Conservation (phyloP, 1,140 invertebrate species). For the Matsumurasca onukii region DNA sequence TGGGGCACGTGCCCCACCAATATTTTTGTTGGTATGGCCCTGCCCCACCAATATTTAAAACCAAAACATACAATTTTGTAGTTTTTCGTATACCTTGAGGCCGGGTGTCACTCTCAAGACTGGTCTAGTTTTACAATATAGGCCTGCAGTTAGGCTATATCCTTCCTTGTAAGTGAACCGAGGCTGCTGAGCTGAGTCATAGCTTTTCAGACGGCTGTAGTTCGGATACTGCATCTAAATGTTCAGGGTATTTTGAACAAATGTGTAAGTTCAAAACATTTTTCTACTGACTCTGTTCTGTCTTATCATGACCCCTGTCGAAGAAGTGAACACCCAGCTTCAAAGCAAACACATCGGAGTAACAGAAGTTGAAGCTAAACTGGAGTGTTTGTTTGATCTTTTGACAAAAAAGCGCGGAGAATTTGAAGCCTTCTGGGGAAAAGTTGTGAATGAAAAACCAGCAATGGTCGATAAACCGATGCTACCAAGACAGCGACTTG, state of each 20-base stretch:
- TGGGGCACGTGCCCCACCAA: no score
- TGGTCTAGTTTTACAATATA: no score
- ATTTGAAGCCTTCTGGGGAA: neutral
- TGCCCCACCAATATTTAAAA: no score
- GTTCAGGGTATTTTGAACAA: no score
- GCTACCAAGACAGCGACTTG: neutral
- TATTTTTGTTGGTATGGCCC: no score
- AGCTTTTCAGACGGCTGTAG: neutral
- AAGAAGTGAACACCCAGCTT: neutral
- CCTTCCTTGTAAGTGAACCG: no score
- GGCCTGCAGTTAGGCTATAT: no score
- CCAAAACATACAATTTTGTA: no score
- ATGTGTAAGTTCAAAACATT: neutral
- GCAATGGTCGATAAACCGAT: neutral
- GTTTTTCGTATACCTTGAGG: no score
- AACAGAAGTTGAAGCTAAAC: neutral
- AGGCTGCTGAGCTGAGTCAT: no score
- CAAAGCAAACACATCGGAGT: neutral
- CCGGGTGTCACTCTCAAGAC: no score
- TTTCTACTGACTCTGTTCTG: neutral
- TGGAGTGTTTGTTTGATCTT: neutral
- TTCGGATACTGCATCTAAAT: neutral
- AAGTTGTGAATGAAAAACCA: neutral
- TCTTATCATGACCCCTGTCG: neutral
- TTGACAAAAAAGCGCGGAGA: slow-evolving; percentile 1